Percentiles rank a stretch among this genome's conserved stretches.
Conservation (phyloP, 2,888 invertebrate species). For the Xestia c-nigrum region DNA sequence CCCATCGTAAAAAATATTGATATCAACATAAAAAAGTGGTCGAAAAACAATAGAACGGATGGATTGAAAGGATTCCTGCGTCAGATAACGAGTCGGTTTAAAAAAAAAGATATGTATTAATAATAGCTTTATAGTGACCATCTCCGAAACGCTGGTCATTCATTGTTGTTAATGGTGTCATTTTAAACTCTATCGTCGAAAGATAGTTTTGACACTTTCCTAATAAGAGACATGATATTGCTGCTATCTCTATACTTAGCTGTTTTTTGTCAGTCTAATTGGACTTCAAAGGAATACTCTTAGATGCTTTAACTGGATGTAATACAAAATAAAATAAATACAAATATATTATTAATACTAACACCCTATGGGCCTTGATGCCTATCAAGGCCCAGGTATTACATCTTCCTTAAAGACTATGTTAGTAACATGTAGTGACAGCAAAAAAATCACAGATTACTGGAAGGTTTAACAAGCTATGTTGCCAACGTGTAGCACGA, state of each 20-base stretch:
- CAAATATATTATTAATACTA: too few species aligned
- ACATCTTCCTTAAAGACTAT: too few species aligned
- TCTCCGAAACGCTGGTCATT: slow-evolving; percentile 79
- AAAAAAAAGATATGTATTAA: slow-evolving; percentile 86
- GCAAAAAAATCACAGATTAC: too few species aligned
- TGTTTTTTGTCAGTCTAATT: slow-evolving; percentile 54
- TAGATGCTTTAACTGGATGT: slow-evolving; percentile 6
- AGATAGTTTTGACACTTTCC: slow-evolving; percentile 66
- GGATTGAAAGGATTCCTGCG: slow-evolving; percentile 88
- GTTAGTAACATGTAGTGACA: too few species aligned
- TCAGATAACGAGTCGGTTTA: slow-evolving; percentile 84
- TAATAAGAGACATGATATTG: slow-evolving; percentile 43
- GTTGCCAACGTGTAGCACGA: too few species aligned
- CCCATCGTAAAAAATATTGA: slow-evolving; percentile 90
- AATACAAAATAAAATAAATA: too few species aligned
- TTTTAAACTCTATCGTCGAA: slow-evolving; percentile 71
- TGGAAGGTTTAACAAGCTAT: too few species aligned
- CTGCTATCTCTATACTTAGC: slow-evolving; percentile 39
- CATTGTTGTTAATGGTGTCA: slow-evolving; percentile 72
- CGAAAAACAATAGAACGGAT: slow-evolving; percentile 90
- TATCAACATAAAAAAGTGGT: slow-evolving; percentile 89
- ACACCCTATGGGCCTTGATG: too few species aligned
- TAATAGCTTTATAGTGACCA: slow-evolving; percentile 86
- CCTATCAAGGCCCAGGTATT: too few species aligned
- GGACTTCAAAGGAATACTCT: slow-evolving; percentile 15